Conservation (phyloP, 2,113 vertebrate genomes). For the Marcusenius ussheri region DNA sequence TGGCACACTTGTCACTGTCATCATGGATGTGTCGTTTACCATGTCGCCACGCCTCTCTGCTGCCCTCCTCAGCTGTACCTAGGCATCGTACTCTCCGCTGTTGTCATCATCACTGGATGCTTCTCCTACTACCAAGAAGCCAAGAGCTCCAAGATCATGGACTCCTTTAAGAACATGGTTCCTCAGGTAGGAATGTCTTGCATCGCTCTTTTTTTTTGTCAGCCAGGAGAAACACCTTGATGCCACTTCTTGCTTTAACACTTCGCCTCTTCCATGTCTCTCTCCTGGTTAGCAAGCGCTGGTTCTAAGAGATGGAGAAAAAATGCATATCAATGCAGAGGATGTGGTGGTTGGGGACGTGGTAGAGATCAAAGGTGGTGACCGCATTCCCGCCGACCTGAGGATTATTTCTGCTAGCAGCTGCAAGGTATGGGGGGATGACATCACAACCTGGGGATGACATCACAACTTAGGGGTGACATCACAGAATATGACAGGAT, state of each 20-base stretch:
- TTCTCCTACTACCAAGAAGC: conserved; percentile 88
- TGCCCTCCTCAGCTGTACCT: conserved; percentile 66
- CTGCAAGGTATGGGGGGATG: conserved; percentile 67
- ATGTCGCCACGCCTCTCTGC: not conserved
- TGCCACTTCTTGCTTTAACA: not conserved
- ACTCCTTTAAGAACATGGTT: conserved; percentile 90
- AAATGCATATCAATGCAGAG: conserved; percentile 79
- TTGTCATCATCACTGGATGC: conserved; percentile 79
- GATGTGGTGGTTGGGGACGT: conserved; percentile 79
- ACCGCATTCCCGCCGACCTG: conserved; percentile 80
- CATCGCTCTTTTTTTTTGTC: not conserved
- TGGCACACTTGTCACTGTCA: not conserved
- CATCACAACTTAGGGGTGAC: not conserved
- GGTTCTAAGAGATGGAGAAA: conserved; percentile 81
- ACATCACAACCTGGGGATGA: not conserved
- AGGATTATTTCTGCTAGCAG: conserved; percentile 71
- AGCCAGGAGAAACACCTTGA: not conserved
- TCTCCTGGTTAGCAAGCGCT: conserved; percentile 73
- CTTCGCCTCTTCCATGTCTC: conserved; percentile 20
- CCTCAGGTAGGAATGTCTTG: conserved; percentile 65
- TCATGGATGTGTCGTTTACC: not conserved
- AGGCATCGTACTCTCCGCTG: conserved; percentile 73
- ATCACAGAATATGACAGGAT: not conserved
- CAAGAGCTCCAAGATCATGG: conserved; percentile 88
- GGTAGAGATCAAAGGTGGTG: conserved; percentile 89